Evolutionary conservation across 2,888 invertebrate species (phyloP).

Genomic region (Drosophila nigricruria): DNA sequence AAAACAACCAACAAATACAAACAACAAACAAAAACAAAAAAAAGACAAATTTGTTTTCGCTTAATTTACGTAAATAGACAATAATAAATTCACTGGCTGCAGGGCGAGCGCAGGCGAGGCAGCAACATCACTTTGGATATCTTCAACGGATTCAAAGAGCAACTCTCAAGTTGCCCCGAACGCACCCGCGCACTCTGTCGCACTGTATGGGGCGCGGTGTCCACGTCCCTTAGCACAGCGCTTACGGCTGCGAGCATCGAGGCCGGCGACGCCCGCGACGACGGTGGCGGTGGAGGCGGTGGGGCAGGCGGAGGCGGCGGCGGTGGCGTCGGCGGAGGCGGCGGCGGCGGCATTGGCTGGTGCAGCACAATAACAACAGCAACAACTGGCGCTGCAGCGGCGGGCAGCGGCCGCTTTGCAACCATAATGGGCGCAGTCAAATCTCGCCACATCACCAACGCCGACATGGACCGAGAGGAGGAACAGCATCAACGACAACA

Average conservation of each 20-base stretch:
- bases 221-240: constrained; percentile 81
- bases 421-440: constrained; percentile 84
- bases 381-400: constrained; percentile 30
- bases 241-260: constrained; percentile 75
- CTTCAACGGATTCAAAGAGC: constrained; percentile 84
- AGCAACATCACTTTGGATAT: constrained; percentile 83
- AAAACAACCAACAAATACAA: constrained; percentile 10
- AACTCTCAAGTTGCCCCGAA: constrained; percentile 85
- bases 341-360: constrained; percentile 51
- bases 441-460: constrained; percentile 81
- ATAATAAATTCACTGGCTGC: constrained; percentile 53
- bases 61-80: constrained; percentile 19
- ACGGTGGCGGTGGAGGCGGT: constrained; percentile 64
- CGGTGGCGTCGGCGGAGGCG: constrained; percentile 52
- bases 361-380: constrained; percentile 41
- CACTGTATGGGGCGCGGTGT: constrained; percentile 83
- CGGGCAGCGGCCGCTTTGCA: constrained; percentile 67
- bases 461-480: constrained; percentile 73
- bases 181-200: constrained; percentile 83
- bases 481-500: constrained; percentile 36
- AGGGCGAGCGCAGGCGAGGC: constrained; percentile 46
- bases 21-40: neutral
- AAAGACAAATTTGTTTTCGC: constrained; percentile 38
- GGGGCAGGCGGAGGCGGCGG: constrained; percentile 50
- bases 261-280: constrained; percentile 64